Conservation (phyloP, 2,888 invertebrate species). For the Sarcophaga caerulescens region DNA sequence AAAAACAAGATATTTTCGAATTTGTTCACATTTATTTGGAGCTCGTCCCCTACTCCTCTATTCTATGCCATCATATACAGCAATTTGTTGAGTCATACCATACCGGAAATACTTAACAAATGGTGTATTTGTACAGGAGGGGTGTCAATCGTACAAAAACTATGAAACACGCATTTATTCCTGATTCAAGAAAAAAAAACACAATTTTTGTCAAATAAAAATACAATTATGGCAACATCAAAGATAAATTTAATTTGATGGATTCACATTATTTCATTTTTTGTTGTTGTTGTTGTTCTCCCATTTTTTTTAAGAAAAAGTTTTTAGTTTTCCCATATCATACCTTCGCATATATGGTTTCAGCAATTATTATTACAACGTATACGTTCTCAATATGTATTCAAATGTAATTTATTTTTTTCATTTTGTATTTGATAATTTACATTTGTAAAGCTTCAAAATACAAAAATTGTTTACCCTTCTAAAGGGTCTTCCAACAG, state of each 20-base stretch:
- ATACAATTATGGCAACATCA: not conserved
- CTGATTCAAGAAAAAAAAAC: not conserved
- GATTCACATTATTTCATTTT: too few species aligned
- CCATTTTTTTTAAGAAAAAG: too few species aligned
- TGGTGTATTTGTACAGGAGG: constrained; percentile 6
- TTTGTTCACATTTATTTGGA: not conserved
- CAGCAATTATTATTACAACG: not conserved
- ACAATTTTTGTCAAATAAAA: constrained; percentile 15
- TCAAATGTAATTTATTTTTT: too few species aligned
- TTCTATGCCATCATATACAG: not conserved
- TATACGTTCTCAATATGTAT: too few species aligned
- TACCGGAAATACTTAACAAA: constrained; percentile 33
- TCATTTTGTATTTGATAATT: too few species aligned
- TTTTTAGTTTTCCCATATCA: not conserved
- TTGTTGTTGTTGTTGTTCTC: too few species aligned
- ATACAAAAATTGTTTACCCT: too few species aligned
- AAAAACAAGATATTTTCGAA: constrained; percentile 6
- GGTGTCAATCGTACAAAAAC: constrained; percentile 41
- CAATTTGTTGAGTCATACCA: constrained; percentile 32
- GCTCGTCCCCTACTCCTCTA: not conserved
- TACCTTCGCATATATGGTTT: not conserved
- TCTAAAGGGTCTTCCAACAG: too few species aligned
- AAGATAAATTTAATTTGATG: not conserved
- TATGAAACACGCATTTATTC: not conserved
- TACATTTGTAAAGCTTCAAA: too few species aligned